Base-by-base conservation (phyloP, 1,140 invertebrate genomes). In the Druon quercuslanigerum region DNA sequence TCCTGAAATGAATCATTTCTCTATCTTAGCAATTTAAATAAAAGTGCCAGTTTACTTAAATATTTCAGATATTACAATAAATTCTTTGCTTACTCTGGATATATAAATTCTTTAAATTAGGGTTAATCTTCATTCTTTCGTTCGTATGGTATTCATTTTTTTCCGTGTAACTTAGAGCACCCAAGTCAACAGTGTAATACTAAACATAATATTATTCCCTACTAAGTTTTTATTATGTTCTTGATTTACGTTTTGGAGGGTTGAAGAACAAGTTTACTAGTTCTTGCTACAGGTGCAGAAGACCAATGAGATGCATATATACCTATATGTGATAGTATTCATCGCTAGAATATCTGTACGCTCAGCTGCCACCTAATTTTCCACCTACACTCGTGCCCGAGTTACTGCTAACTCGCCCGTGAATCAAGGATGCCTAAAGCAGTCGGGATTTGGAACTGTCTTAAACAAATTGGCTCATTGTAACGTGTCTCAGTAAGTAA, bases 401-500 rank as follows among this genome's bases (percentile, higher is more conserved):
- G 60, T 66, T 66, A 66, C 60, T 66, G 60, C 40, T 40, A 66
- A 66, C 60, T 66, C 60, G 25, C n/a, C 25, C 60, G 60, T 40
- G 60, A 66, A 66, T 66, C 25, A 66, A 66, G 60, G 60, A 66
- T 66, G 60, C 60, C 60, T 66, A 40, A 66, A 66, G 60, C 60
- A 66, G 25, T 66, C 33, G 25, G 33, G 60, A 66, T 66, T 66
- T 66, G 60, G 60, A 66, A 66, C 60, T 66, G 60, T 20, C 40
- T 66, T 66, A 66, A 40, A 66, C 60, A 66, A 66, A 66, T 66
- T 66, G 60, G 60, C 60, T 66, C 60, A 66, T 66, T 66, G 60
- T 66, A 46, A 66, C 33, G 60, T 46, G 60, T 40, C 60, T 40
- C 25, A 33, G 57, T 25, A 46, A 46, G 40, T 46, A 46, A 46